Conservation (phyloP, 2,888 invertebrate species). For the Stegana nigrithorax region DNA sequence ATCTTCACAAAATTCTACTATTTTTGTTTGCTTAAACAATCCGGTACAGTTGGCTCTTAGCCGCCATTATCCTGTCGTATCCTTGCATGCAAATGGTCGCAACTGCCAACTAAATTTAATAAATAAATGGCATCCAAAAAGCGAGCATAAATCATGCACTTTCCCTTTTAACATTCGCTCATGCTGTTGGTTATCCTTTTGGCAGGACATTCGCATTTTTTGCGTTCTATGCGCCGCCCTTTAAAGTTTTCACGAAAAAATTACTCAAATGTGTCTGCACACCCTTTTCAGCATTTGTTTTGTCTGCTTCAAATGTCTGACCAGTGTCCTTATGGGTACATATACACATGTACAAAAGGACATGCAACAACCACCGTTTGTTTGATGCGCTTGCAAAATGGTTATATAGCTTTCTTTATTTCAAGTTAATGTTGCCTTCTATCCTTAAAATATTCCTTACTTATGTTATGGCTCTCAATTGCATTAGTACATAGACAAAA, state of each 20-base stretch:
- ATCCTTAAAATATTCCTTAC: too few relatives aligned
- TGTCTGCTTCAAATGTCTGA: too few relatives aligned
- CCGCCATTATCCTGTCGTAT: background rate
- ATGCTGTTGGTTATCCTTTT: slow-evolving; percentile 2
- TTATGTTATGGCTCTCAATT: too few relatives aligned
- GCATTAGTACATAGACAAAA: too few relatives aligned
- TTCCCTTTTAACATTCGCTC: slow-evolving; percentile 1
- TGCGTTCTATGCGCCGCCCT: background rate
- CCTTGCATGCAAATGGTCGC: slow-evolving; percentile 20
- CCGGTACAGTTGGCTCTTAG: slow-evolving; percentile 3
- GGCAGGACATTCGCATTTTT: background rate
- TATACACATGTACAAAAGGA: background rate
- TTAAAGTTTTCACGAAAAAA: background rate
- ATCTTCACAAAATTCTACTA: too few relatives aligned
- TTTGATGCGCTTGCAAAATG: too few relatives aligned
- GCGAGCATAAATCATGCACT: slow-evolving; percentile 20
- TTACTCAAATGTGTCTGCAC: background rate
- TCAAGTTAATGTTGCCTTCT: too few relatives aligned
- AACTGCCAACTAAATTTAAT: slow-evolving; percentile 29
- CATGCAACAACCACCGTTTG: background rate
- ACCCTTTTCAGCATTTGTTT: background rate
- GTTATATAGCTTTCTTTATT: too few relatives aligned
- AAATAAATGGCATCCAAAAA: too few relatives aligned
- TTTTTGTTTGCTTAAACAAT: background rate
- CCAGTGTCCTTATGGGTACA: slow-evolving; percentile 10